These are phyloP conservation scores for Lucilia cuprina DNA, from an alignment of 1,140 invertebrate species.

Conservation along the genomic window DNA sequence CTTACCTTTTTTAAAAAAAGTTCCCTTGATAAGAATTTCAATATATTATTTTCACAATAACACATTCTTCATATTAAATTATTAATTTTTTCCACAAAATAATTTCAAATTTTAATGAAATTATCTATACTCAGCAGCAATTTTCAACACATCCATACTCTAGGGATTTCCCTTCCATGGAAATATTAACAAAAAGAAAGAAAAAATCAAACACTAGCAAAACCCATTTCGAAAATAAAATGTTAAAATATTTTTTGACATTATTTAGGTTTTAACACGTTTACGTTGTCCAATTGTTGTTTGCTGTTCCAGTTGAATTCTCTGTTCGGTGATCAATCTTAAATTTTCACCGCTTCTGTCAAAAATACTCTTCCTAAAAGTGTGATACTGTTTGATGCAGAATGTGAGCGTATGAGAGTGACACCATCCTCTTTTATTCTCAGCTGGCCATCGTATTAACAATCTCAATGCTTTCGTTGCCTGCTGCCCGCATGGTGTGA, in stretches of 20 bases:
- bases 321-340: constrained; percentile 60
- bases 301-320: constrained; percentile 43
- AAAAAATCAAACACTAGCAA: neutral
- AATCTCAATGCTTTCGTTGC: neutral
- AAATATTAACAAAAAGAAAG: neutral
- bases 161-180: neutral
- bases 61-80: too few relatives aligned
- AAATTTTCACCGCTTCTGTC: constrained; percentile 62
- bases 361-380: constrained; percentile 43
- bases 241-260: constrained; percentile 36
- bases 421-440: neutral
- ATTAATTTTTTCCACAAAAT: too few relatives aligned
- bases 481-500: neutral
- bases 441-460: constrained; percentile 21
- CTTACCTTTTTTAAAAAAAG: too few relatives aligned
- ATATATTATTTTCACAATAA: too few relatives aligned
- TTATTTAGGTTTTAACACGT: constrained; percentile 38
- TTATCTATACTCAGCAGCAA: constrained; percentile 1
- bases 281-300: constrained; percentile 1
- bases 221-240: neutral
- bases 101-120: neutral
- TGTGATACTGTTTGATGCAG: neutral
- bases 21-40: too few relatives aligned
- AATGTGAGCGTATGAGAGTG: neutral
- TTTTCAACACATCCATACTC: constrained; percentile 6